Conservation (phyloP, 1,140 invertebrate genomes). For the Pararge aegeria region DNA sequence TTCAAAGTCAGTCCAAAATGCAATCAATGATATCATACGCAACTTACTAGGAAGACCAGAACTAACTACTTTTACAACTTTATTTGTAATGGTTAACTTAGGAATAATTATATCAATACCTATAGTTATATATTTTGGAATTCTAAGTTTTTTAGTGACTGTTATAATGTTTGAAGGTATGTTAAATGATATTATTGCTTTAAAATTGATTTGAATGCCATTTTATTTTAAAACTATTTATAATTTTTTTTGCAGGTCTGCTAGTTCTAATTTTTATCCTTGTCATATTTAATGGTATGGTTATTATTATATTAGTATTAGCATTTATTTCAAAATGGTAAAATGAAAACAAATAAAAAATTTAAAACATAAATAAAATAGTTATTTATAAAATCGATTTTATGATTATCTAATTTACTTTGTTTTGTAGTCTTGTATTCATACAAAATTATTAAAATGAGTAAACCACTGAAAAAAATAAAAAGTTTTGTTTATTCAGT, state of each 20-base stretch:
- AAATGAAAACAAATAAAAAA: no score
- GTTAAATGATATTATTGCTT: constrained; percentile 9
- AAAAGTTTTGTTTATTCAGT: no score
- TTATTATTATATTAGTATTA: constrained; percentile 3
- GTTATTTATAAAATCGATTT: no score
- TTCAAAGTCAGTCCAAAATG: constrained; percentile 7
- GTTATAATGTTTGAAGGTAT: constrained; percentile 44
- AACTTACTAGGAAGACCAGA: constrained; percentile 39
- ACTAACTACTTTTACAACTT: constrained; percentile 34
- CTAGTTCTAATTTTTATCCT: constrained; percentile 22
- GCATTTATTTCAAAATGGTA: background rate
- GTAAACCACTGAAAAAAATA: no score
- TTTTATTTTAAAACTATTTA: no score
- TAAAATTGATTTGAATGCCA: no score
- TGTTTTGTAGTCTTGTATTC: constrained; percentile 14
- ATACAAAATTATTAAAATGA: constrained; percentile 19
- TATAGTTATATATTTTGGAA: constrained; percentile 25
- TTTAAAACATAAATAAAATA: no score
- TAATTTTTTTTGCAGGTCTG: constrained; percentile 41
- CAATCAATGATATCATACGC: constrained; percentile 10
- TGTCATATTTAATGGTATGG: background rate
- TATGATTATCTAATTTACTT: no score
- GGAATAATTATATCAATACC: constrained; percentile 24
- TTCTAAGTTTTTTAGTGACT: constrained; percentile 26
- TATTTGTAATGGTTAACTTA: constrained; percentile 20